Evolutionary conservation across 2,797 vertebrate genomes (phyloP).

Genomic region (Nasua narica): DNA sequence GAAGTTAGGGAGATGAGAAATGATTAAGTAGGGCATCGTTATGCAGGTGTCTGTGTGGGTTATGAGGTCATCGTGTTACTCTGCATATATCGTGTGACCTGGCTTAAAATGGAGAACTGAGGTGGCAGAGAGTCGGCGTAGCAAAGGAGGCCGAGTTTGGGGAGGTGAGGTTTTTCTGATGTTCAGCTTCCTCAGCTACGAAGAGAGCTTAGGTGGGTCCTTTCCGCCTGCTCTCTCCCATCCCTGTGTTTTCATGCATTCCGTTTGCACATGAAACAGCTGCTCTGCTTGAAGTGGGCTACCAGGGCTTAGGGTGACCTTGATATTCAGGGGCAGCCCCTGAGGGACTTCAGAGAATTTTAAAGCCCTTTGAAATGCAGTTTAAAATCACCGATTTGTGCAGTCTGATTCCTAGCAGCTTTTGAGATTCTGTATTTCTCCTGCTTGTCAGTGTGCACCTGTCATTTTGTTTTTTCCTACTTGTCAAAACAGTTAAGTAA

Average conservation of each 20-base stretch:
- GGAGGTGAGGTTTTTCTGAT: neutral
- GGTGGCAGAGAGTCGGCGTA: neutral
- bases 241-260: neutral
- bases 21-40: neutral
- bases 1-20: neutral
- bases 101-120: neutral
- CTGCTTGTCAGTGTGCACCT: neutral
- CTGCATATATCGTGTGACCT: neutral
- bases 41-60: slow-evolving; percentile 39
- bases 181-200: neutral
- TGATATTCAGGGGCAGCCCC: neutral
- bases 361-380: neutral
- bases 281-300: neutral
- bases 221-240: neutral
- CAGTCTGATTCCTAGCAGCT: neutral
- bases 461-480: neutral
- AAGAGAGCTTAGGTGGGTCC: neutral
- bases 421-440: neutral
- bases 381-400: neutral
- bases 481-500: slow-evolving; percentile 9
- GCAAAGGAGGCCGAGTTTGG: neutral
- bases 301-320: neutral
- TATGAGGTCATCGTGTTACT: slow-evolving; percentile 4
- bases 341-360: neutral
- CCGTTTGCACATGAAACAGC: neutral